These are phyloP conservation scores for Syrrhaptes paradoxus DNA, from an alignment of 2,113 vertebrate species.

Conservation along the genomic window DNA sequence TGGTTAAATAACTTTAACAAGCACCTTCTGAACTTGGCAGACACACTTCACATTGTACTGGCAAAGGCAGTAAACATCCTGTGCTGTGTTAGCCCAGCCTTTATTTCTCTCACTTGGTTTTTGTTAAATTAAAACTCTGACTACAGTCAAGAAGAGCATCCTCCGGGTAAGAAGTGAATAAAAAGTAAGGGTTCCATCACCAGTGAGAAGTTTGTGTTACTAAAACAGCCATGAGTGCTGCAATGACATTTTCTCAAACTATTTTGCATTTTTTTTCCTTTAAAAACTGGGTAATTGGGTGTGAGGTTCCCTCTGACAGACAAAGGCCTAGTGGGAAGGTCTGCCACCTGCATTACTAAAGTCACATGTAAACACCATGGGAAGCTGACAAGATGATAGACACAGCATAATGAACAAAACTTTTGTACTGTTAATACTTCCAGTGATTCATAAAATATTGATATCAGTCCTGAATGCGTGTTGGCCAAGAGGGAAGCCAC, in stretches of 20 bases:
- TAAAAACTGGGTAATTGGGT: not conserved
- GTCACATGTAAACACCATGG: not conserved
- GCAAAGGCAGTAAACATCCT: not conserved
- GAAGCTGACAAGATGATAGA: not conserved
- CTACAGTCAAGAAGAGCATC: not conserved
- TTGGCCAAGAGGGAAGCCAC: not conserved
- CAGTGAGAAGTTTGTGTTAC: not conserved
- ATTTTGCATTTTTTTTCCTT: not conserved
- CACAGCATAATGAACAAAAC: not conserved
- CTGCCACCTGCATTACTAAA: not conserved
- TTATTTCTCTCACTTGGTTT: not conserved
- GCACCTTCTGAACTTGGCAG: not conserved
- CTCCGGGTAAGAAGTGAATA: not conserved
- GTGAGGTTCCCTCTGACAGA: not conserved
- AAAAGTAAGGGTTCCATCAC: not conserved
- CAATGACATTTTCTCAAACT: not conserved
- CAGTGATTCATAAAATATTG: constrained; percentile 35
- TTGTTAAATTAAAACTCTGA: not conserved
- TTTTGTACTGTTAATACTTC: not conserved
- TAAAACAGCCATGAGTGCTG: not conserved
- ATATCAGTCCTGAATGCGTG: not conserved
- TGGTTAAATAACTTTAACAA: not conserved
- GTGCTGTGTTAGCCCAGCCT: not conserved
- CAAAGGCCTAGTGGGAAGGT: not conserved
- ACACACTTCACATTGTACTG: too few species aligned